Evolutionary conservation across 2,888 invertebrate genomes (phyloP).

Genomic region (Beris morrisii): DNA sequence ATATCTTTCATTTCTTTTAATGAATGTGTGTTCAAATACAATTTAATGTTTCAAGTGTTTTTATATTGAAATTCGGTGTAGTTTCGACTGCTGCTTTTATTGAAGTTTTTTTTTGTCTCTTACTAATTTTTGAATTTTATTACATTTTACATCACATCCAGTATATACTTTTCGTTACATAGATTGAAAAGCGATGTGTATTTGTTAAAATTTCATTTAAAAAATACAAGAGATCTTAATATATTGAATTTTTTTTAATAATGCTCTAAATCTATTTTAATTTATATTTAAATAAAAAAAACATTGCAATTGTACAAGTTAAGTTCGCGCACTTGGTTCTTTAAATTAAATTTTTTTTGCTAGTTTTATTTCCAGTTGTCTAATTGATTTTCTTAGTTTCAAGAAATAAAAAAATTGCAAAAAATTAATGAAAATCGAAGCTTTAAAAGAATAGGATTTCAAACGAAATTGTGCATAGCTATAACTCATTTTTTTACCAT

Average conservation of each 20-base stretch:
- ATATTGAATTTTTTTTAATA: slow-evolving; percentile 2
- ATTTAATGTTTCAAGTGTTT: too few species aligned
- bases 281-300: slow-evolving; percentile 23
- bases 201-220: too few species aligned
- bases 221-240: too few species aligned
- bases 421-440: slow-evolving; percentile 27
- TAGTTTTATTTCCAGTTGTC: neutral
- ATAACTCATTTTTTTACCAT: slow-evolving; percentile 13
- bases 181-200: too few species aligned
- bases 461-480: slow-evolving; percentile 28
- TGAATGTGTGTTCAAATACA: slow-evolving; percentile 28
- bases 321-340: too few species aligned
- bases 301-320: too few species aligned
- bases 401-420: neutral
- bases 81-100: slow-evolving; percentile 5
- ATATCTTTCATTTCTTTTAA: slow-evolving; percentile 9
- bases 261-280: slow-evolving; percentile 20
- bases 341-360: too few species aligned
- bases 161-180: too few species aligned
- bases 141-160: too few species aligned
- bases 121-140: slow-evolving; percentile 22
- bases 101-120: neutral
- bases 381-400: neutral
- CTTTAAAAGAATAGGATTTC: slow-evolving; percentile 32
- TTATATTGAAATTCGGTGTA: slow-evolving; percentile 13